Conservation (phyloP, 1,140 invertebrate genomes). For the Drosophila albomicans region DNA sequence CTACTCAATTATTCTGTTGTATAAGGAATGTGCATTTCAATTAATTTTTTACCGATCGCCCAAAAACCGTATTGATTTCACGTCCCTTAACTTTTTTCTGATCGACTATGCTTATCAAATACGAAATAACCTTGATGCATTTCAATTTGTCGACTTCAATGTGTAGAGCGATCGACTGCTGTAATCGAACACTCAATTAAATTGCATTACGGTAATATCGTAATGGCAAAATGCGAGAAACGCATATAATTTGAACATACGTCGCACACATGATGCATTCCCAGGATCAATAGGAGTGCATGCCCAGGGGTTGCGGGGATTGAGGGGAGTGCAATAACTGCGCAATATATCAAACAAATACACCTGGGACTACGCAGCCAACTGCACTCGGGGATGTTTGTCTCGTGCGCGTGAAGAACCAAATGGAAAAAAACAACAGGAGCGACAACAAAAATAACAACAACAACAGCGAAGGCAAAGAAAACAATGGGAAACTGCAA, state of each 20-base stretch:
- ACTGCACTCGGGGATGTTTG: constrained; percentile 62
- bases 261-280: constrained; percentile 77
- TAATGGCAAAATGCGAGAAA: constrained; percentile 36
- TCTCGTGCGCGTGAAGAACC: constrained; percentile 47
- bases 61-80: neutral
- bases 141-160: neutral
- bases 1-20: too few species aligned
- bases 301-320: neutral
- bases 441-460: constrained; percentile 36
- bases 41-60: too few species aligned
- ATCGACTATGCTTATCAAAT: neutral
- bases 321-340: constrained; percentile 64
- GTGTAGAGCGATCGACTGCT: neutral
- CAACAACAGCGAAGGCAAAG: constrained; percentile 13
- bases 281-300: constrained; percentile 35
- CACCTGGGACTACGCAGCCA: constrained; percentile 66
- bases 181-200: constrained; percentile 63
- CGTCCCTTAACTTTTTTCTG: neutral
- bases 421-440: constrained; percentile 45
- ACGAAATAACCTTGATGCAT: neutral
- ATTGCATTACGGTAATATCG: constrained; percentile 70
- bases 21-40: too few species aligned
- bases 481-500: constrained; percentile 61
- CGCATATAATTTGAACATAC: constrained; percentile 69
- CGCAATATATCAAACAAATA: constrained; percentile 81